Conservation (phyloP, 2,113 vertebrate genomes). For the Tichodroma muraria region DNA sequence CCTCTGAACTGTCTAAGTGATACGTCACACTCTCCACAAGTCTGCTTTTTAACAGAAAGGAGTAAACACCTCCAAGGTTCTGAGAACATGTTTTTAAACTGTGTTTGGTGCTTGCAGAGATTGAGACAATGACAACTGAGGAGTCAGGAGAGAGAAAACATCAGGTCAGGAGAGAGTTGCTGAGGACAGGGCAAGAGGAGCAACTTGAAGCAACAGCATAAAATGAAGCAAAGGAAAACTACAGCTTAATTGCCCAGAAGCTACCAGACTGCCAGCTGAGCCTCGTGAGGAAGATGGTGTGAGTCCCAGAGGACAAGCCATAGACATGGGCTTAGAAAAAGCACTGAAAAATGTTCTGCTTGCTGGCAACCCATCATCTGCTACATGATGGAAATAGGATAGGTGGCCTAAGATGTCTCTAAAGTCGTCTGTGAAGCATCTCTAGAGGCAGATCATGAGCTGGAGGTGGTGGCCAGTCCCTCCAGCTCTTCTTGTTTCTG, state of each 20-base stretch:
- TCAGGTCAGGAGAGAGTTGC: neutral
- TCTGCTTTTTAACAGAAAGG: neutral
- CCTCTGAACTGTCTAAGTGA: conserved; percentile 10
- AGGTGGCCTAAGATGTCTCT: neutral
- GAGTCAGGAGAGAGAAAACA: neutral
- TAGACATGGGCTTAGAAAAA: neutral
- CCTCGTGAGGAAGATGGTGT: neutral
- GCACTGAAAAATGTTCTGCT: neutral
- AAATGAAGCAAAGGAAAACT: neutral
- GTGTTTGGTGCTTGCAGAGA: neutral
- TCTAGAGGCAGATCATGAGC: neutral
- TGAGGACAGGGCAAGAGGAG: neutral
- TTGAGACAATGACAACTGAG: neutral
- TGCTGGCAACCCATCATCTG: neutral
- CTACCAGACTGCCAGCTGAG: neutral
- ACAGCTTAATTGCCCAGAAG: neutral
- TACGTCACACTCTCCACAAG: neutral
- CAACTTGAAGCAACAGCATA: neutral
- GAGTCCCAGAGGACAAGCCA: neutral
- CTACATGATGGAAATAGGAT: neutral
- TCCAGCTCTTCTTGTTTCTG: neutral
- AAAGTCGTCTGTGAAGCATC: neutral
- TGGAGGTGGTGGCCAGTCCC: neutral
- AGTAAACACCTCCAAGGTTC: neutral
- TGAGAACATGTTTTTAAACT: neutral